Conservation (phyloP, 2,113 vertebrate species). For the Pyxicephalus adspersus region DNA sequence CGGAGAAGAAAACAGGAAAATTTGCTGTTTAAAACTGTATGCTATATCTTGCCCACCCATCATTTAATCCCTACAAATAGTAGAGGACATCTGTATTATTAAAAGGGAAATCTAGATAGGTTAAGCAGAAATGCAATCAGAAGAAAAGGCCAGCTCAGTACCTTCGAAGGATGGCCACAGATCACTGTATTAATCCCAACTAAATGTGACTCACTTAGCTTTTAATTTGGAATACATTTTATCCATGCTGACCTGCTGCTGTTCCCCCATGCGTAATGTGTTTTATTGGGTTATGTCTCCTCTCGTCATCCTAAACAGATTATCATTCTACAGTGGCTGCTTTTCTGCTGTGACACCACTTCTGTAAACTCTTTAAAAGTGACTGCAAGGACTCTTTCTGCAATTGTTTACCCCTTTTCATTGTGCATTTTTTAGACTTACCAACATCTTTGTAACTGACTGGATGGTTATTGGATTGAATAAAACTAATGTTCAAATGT, state of each 20-base stretch:
- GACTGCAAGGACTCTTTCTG: background rate
- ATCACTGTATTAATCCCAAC: slow-evolving; percentile 50
- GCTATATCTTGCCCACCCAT: slow-evolving; percentile 38
- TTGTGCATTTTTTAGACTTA: too few relatives aligned
- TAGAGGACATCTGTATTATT: slow-evolving; percentile 52
- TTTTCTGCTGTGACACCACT: background rate
- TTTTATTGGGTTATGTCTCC: slow-evolving; percentile 6
- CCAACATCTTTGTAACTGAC: too few relatives aligned
- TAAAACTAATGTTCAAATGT: too few relatives aligned
- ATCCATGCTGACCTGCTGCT: slow-evolving; percentile 31
- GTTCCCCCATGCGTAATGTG: slow-evolving; percentile 12
- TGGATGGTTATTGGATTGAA: too few relatives aligned
- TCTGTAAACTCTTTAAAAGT: background rate
- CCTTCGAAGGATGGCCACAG: slow-evolving; percentile 25
- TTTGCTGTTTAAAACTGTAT: slow-evolving; percentile 44
- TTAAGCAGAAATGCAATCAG: slow-evolving; percentile 55
- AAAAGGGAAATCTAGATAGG: slow-evolving; percentile 45
- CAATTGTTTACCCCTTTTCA: too few relatives aligned
- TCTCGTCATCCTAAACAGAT: slow-evolving; percentile 27
- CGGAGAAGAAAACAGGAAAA: slow-evolving; percentile 20
- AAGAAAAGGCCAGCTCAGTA: slow-evolving; percentile 51
- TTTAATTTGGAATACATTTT: slow-evolving; percentile 43
- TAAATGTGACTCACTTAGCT: slow-evolving; percentile 33
- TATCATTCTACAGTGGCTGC: background rate
- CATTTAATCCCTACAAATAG: slow-evolving; percentile 50